phyloP scores from a whole-genome alignment of 2,113 vertebrate species.

The Polyodon spathula region DNA sequence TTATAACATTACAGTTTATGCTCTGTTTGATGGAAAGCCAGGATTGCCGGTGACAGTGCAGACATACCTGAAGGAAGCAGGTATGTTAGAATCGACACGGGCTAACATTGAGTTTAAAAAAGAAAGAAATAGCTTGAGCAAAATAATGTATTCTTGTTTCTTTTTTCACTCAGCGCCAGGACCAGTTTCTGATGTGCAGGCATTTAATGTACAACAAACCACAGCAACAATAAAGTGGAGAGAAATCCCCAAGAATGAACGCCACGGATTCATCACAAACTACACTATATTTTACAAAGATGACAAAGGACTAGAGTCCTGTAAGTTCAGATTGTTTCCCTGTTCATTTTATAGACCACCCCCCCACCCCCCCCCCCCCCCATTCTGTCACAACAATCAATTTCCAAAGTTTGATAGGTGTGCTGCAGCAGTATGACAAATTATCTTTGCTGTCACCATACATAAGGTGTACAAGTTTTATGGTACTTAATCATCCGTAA shows the following conservation, averaged over 20 bases:
- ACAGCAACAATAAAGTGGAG: constrained; percentile 48
- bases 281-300: constrained; percentile 56
- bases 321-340: too few species aligned
- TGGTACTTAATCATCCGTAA: too few species aligned
- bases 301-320: neutral
- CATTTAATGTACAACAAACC: constrained; percentile 30
- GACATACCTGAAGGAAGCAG: constrained; percentile 39
- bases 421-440: too few species aligned
- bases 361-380: too few species aligned
- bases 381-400: too few species aligned
- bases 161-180: constrained; percentile 38
- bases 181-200: constrained; percentile 35
- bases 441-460: too few species aligned
- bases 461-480: too few species aligned
- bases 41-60: constrained; percentile 36
- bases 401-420: too few species aligned
- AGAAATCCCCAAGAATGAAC: constrained; percentile 40
- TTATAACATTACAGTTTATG: constrained; percentile 59
- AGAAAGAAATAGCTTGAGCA: neutral
- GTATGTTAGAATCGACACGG: constrained; percentile 27
- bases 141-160: neutral
- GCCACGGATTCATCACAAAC: constrained; percentile 52
- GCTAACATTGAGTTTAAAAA: neutral
- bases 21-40: constrained; percentile 29
- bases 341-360: too few species aligned